Conservation (phyloP, 2,888 invertebrate genomes). For the Dynastes maya region DNA sequence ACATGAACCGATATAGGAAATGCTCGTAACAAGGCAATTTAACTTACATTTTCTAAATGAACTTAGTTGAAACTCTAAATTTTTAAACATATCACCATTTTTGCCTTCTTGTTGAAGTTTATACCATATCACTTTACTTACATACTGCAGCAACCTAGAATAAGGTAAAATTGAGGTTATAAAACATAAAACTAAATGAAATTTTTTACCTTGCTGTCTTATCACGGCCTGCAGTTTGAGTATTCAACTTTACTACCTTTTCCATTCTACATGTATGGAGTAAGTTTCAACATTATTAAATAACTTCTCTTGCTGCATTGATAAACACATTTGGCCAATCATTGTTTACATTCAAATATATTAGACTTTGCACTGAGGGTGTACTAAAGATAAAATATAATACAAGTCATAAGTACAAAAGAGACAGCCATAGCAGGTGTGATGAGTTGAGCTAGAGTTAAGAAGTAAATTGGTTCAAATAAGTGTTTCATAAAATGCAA, state of each 20-base stretch:
- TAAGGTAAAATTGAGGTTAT: slow-evolving; percentile 50
- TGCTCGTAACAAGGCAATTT: slow-evolving; percentile 8
- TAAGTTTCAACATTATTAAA: slow-evolving; percentile 22
- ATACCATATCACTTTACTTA: slow-evolving; percentile 86
- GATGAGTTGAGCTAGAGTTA: not conserved
- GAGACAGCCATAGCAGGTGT: not conserved
- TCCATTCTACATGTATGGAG: slow-evolving; percentile 66
- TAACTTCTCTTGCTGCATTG: slow-evolving; percentile 12
- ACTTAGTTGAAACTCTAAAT: slow-evolving; percentile 86
- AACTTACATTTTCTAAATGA: slow-evolving; percentile 88
- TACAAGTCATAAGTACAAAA: not conserved
- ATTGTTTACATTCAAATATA: slow-evolving; percentile 46
- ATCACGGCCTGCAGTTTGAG: slow-evolving; percentile 72
- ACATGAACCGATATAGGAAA: slow-evolving; percentile 59
- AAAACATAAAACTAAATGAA: slow-evolving; percentile 16
- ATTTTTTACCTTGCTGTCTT: slow-evolving; percentile 70
- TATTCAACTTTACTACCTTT: slow-evolving; percentile 69
- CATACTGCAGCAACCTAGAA: slow-evolving; percentile 86
- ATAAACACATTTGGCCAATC: slow-evolving; percentile 45
- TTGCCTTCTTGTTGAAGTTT: slow-evolving; percentile 78
- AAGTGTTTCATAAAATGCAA: not conserved
- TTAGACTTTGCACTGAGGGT: not conserved
- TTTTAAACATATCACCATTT: slow-evolving; percentile 83
- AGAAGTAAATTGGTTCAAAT: not conserved
- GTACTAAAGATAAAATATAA: not conserved